These are phyloP conservation scores for Brachionus rubens DNA, from an alignment of 1,140 invertebrate species.

Conservation along the genomic window DNA sequence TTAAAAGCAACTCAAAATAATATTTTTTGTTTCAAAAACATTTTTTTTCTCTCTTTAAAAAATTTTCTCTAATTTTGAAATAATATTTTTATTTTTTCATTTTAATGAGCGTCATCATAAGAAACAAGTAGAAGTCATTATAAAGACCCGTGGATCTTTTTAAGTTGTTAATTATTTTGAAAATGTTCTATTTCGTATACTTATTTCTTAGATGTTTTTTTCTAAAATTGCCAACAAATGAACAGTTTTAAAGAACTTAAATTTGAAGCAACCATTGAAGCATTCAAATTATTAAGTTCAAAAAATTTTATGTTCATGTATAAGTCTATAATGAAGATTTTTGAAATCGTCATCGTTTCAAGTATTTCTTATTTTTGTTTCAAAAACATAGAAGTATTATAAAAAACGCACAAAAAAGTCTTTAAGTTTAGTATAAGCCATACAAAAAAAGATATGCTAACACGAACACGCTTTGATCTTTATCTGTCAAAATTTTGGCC, in stretches of 20 bases:
- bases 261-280: too few species aligned
- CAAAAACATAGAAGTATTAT: too few species aligned
- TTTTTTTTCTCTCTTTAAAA: not conserved
- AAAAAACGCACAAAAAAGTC: too few species aligned
- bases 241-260: too few species aligned
- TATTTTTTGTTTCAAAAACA: not conserved
- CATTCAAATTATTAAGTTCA: too few species aligned
- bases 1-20: conserved; percentile 1
- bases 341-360: too few species aligned
- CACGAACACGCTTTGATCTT: not conserved
- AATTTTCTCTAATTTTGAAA: conserved; percentile 23
- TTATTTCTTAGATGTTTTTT: too few species aligned
- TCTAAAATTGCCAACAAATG: too few species aligned
- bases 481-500: conserved; percentile 32
- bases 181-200: too few species aligned
- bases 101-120: conserved; percentile 27
- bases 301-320: too few species aligned
- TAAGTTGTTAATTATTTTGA: not conserved
- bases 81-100: not conserved
- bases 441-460: not conserved
- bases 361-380: too few species aligned
- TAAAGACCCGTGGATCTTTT: not conserved
- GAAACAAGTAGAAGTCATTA: not conserved
- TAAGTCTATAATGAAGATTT: too few species aligned
- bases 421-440: conserved; percentile 15